Evolutionary conservation across 2,113 vertebrate genomes (phyloP).

Genomic region (Strix aluco): DNA sequence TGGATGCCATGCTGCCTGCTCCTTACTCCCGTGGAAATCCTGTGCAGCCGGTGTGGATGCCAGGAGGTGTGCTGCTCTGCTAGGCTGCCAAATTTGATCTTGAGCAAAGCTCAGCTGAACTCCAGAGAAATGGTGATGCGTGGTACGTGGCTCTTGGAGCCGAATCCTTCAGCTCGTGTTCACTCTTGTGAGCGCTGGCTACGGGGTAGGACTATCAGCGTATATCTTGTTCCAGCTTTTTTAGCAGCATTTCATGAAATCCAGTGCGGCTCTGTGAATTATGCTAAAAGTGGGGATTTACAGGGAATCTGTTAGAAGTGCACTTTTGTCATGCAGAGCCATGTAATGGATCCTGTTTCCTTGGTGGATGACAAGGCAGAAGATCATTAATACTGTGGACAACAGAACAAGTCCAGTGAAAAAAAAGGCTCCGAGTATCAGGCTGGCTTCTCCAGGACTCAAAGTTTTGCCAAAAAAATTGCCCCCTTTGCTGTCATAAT

Average conservation of each 20-base stretch:
- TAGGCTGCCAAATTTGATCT: background rate
- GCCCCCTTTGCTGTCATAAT: conserved; percentile 5
- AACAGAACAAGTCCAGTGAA: conserved; percentile 68
- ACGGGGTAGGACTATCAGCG: background rate
- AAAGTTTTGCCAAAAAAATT: conserved; percentile 68
- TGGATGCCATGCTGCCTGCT: background rate
- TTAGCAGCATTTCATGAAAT: background rate
- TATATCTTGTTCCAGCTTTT: background rate
- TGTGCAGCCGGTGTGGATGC: background rate
- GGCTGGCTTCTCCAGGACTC: conserved; percentile 55
- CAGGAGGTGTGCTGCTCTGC: background rate
- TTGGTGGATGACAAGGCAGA: conserved; percentile 14
- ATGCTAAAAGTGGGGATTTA: conserved; percentile 6
- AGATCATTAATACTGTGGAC: background rate
- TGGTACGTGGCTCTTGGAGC: background rate
- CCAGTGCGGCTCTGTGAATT: background rate
- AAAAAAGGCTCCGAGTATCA: conserved; percentile 61
- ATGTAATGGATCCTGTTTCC: conserved; percentile 61
- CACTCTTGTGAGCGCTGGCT: background rate
- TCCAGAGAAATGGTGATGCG: background rate
- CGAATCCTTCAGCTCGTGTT: background rate
- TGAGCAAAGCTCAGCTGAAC: background rate
- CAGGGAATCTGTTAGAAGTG: conserved; percentile 56
- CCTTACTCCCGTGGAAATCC: background rate
- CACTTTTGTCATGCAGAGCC: conserved; percentile 57